These are phyloP conservation scores for Rhinolophus ferrumequinum DNA, from an alignment of 2,113 vertebrate genomes.

Conservation along the genomic window DNA sequence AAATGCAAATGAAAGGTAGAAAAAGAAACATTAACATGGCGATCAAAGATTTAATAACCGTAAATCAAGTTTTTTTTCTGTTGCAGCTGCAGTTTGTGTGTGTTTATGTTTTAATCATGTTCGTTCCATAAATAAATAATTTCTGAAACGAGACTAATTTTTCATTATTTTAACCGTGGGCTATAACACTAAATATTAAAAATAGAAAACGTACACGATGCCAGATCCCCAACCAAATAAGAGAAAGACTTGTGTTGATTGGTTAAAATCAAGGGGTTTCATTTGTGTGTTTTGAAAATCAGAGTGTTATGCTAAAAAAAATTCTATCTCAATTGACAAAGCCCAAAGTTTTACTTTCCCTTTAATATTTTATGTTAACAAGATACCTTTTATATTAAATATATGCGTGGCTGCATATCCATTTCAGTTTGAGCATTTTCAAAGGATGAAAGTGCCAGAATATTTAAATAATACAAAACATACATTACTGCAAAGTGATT, in stretches of 20 bases:
- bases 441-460: slow-evolving; percentile 51
- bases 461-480: slow-evolving; percentile 51
- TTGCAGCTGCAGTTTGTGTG: slow-evolving; percentile 87
- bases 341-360: slow-evolving; percentile 80
- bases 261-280: slow-evolving; percentile 73
- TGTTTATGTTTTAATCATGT: slow-evolving; percentile 88
- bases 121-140: slow-evolving; percentile 90
- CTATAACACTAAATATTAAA: slow-evolving; percentile 83
- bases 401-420: slow-evolving; percentile 30
- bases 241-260: slow-evolving; percentile 68
- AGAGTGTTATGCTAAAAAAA: slow-evolving; percentile 71
- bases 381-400: slow-evolving; percentile 66
- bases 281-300: slow-evolving; percentile 62
- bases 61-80: slow-evolving; percentile 87
- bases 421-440: slow-evolving; percentile 58
- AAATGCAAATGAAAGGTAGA: slow-evolving; percentile 91
- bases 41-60: slow-evolving; percentile 91
- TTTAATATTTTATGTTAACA: slow-evolving; percentile 75
- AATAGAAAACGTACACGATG: slow-evolving; percentile 74
- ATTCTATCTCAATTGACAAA: slow-evolving; percentile 71
- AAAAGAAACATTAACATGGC: slow-evolving; percentile 90
- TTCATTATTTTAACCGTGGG: slow-evolving; percentile 87
- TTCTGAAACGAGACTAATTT: slow-evolving; percentile 88
- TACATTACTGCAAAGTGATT: slow-evolving; percentile 37
- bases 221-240: slow-evolving; percentile 78